Conservation (phyloP, 2,797 vertebrate genomes). For the Bufotes viridis region DNA sequence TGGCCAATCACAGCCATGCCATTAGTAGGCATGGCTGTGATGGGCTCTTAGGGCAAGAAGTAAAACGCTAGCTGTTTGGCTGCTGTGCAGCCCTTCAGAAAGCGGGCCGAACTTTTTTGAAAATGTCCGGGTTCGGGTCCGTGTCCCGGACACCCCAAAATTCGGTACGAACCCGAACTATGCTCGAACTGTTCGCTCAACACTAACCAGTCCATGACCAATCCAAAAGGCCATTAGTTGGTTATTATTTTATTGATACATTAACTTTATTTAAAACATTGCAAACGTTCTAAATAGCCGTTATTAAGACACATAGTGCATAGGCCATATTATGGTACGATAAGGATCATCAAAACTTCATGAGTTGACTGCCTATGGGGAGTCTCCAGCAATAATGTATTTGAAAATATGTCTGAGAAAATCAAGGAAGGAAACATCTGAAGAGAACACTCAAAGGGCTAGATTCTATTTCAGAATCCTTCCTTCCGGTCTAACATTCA, state of each 20-base stretch:
- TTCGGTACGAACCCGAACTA: too few relatives aligned
- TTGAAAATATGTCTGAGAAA: slow-evolving; percentile 1
- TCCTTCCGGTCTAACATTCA: slow-evolving; percentile 7
- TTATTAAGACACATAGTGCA: background rate
- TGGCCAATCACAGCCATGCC: too few relatives aligned
- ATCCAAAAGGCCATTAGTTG: background rate
- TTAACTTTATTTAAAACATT: slow-evolving; percentile 1
- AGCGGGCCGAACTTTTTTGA: too few relatives aligned
- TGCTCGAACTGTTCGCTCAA: too few relatives aligned
- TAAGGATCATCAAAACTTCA: background rate
- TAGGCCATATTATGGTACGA: slow-evolving; percentile 11
- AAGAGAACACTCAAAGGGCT: slow-evolving; percentile 1
- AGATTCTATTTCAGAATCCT: slow-evolving; percentile 10
- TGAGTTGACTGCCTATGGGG: background rate
- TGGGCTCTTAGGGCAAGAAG: too few relatives aligned
- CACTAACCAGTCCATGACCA: background rate
- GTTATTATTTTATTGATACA: background rate
- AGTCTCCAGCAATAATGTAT: background rate
- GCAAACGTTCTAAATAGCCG: background rate
- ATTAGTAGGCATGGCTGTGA: too few relatives aligned
- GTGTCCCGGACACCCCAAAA: too few relatives aligned
- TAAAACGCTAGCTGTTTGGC: too few relatives aligned
- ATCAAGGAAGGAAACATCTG: slow-evolving; percentile 29
- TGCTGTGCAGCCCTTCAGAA: too few relatives aligned
- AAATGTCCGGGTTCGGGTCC: too few relatives aligned